Base-by-base conservation (phyloP, 1,140 invertebrate genomes). In the Schlechtendalia chinensis region DNA sequence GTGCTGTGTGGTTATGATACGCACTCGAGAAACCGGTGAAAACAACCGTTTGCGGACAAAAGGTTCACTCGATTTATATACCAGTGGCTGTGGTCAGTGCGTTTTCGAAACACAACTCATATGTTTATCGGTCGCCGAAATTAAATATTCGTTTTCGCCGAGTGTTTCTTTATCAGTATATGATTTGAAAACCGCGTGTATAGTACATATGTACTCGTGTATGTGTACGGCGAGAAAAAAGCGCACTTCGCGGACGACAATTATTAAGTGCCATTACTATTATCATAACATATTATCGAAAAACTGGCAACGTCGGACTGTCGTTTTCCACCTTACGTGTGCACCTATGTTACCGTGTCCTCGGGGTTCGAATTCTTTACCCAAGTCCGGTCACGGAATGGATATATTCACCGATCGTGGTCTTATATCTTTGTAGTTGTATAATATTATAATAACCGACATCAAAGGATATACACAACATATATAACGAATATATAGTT, bases 311-410 rank as follows among this genome's bases (percentile, higher is more conserved):
- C 50, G 24, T 72, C 24, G 50, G 50, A 53, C 32, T 39, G 54
- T 54, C 47, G 24, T 54, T 72, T 72, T 72, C 24, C 69, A 72
- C 27, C 17, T 53, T 16, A 8, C 50, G 50, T 29, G 17, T 63
- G 8, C 24, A 39, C 32, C 32, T 3, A 39, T 8, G 32, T 39
- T 39, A 39, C 32, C 58, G 74, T 61, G 22, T 61, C 75, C 75
- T 59, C 56, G 75, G 56, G 75, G 58, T 61, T 6, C 39, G 58
- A 79, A 61, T 79, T 59, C 72, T 45, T 77, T 58, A 17, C 22
- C 22, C 4, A 59, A 77, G 72, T 77, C 72, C 56, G 58, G 75
- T 79, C 75, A 79, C 56, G 75, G 45, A 59, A 77, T 47, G 65
- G 63, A 77, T 22, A 12, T 71, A 71, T 39, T 56, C 19, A 56